A percentile compares a stretch with the other conserved stretches of the same genome.
Conservation (phyloP, 1,140 invertebrate species). For the Drosophila parvula region DNA sequence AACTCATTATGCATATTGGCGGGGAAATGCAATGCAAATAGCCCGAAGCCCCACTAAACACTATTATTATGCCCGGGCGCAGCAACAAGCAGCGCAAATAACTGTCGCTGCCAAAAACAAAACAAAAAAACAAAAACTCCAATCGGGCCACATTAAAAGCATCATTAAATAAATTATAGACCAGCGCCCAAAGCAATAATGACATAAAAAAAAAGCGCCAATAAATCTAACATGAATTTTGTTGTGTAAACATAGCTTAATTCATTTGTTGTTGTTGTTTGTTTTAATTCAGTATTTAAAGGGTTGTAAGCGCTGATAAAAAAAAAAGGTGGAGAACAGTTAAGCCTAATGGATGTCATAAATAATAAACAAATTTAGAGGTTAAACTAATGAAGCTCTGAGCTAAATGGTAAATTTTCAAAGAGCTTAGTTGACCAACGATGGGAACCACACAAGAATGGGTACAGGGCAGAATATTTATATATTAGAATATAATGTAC, state of each 20-base stretch:
- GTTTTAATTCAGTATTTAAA: constrained; percentile 37
- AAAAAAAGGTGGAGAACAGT: constrained; percentile 15
- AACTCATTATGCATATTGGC: constrained; percentile 65
- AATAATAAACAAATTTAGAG: constrained; percentile 50
- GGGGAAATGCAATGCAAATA: constrained; percentile 42
- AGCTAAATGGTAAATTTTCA: constrained; percentile 20
- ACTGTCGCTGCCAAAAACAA: constrained; percentile 5
- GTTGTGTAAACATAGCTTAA: constrained; percentile 53
- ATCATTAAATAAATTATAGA: constrained; percentile 74
- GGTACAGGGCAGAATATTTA: background rate
- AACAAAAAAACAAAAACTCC: constrained; percentile 54
- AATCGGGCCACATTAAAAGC: constrained; percentile 59
- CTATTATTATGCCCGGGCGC: constrained; percentile 38
- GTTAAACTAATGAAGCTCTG: constrained; percentile 33
- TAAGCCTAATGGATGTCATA: constrained; percentile 45
- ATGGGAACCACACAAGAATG: constrained; percentile 6
- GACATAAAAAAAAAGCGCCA: constrained; percentile 24
- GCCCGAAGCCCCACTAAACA: constrained; percentile 51
- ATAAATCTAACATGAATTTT: constrained; percentile 53
- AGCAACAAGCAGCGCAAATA: constrained; percentile 21
- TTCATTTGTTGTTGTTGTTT: constrained; percentile 44
- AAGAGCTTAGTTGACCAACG: background rate
- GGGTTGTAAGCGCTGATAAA: constrained; percentile 22
- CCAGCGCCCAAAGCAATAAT: constrained; percentile 35
- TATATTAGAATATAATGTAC: no score